Evolutionary conservation across 2,113 vertebrate genomes (phyloP).

Genomic region (Beaufortia kweichowensis): DNA sequence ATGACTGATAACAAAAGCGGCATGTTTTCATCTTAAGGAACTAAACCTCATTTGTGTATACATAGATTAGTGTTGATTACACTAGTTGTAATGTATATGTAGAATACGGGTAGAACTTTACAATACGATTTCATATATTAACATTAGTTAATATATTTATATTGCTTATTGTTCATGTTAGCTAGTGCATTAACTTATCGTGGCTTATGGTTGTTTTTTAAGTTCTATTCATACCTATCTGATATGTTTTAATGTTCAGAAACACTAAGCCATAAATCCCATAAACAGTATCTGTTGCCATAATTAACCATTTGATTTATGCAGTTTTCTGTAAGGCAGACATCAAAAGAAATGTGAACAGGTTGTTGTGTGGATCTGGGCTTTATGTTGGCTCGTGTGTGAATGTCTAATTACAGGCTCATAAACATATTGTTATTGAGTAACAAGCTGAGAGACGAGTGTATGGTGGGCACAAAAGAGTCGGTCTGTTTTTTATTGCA

Average conservation of each 20-base stretch:
- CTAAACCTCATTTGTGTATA: neutral
- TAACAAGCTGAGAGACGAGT: conserved; percentile 59
- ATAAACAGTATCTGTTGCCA: conserved; percentile 10
- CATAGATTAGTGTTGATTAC: neutral
- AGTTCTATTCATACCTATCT: too few relatives aligned
- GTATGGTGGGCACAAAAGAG: conserved; percentile 39
- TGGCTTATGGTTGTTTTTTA: too few relatives aligned
- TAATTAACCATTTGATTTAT: conserved; percentile 56
- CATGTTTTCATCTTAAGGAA: conserved; percentile 59
- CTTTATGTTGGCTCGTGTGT: conserved; percentile 60
- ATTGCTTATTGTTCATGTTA: too few relatives aligned
- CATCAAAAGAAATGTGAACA: conserved; percentile 68
- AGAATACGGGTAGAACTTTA: neutral
- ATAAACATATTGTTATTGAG: conserved; percentile 74
- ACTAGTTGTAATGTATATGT: neutral
- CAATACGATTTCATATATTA: neutral
- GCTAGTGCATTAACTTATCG: too few relatives aligned
- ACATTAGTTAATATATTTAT: neutral
- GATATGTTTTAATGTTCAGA: too few relatives aligned
- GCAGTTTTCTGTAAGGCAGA: conserved; percentile 46
- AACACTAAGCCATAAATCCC: too few relatives aligned
- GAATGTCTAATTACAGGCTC: conserved; percentile 63
- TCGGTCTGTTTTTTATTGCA: neutral
- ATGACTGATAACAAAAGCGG: conserved; percentile 63
- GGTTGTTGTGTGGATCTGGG: conserved; percentile 62